These are phyloP conservation scores for honey bee (Apis mellifera) DNA, from an alignment of 1,140 invertebrate genomes.

Conservation along the genomic window Amel_HAv3.1 CM009939.2:10871001-10871500, in stretches of 20 bases:
- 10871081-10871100: constrained; percentile 57
- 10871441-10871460: constrained; percentile 57
- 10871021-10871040: constrained; percentile 57
- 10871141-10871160: constrained; percentile 61
- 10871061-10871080: constrained; percentile 17
- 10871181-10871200: constrained; percentile 63
- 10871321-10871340: constrained; percentile 38
- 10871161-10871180: constrained; percentile 56
- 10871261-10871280: constrained; percentile 48
- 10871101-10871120: constrained; percentile 67
- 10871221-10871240: constrained; percentile 79
- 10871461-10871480: constrained; percentile 71
- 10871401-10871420: not conserved
- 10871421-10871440: constrained; percentile 55
- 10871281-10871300: constrained; percentile 50
- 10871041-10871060: constrained; percentile 32
- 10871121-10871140: constrained; percentile 63
- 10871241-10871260: constrained; percentile 64
- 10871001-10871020: constrained; percentile 54
- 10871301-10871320: constrained; percentile 52
- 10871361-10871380: constrained; percentile 52
- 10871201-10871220: constrained; percentile 68
- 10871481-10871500: constrained; percentile 70
- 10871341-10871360: constrained; percentile 42
- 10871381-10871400: constrained; percentile 50